Evolutionary conservation across 2,797 vertebrate species (phyloP).

Genomic region (Hirundo rustica): DNA sequence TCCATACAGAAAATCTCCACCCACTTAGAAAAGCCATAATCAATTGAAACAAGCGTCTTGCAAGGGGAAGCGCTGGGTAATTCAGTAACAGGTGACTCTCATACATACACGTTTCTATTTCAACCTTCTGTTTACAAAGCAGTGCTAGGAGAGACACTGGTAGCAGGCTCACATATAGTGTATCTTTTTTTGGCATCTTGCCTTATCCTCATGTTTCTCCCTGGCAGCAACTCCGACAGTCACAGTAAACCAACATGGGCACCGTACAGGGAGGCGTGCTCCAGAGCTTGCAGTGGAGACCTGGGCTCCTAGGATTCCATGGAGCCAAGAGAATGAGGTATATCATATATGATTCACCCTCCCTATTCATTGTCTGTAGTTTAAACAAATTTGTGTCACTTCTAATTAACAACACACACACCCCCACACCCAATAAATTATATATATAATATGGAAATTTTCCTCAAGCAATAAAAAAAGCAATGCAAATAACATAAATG

Average conservation of each 20-base stretch:
- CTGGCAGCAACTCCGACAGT: background rate
- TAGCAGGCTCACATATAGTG: background rate
- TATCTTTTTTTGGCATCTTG: background rate
- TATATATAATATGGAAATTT: background rate
- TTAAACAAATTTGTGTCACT: background rate
- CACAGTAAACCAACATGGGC: background rate
- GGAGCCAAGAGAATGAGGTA: background rate
- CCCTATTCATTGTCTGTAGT: background rate
- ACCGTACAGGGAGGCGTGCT: fast-evolving
- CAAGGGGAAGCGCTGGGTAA: fast-evolving
- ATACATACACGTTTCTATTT: background rate
- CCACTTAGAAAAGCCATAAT: background rate
- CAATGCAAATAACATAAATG: background rate
- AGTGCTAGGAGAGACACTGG: background rate
- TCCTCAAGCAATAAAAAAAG: background rate
- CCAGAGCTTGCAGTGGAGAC: background rate
- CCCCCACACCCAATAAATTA: no score
- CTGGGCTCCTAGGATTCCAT: background rate
- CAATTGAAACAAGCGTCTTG: background rate
- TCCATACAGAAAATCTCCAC: background rate
- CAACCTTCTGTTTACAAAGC: background rate
- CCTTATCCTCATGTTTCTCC: background rate
- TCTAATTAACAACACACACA: background rate
- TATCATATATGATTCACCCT: background rate
- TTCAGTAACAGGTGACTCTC: background rate